Evolutionary conservation across 1,140 invertebrate genomes (phyloP), one percentile per base, ranked within the genome.

Genomic region (Wiebesia pumilae): DNA sequence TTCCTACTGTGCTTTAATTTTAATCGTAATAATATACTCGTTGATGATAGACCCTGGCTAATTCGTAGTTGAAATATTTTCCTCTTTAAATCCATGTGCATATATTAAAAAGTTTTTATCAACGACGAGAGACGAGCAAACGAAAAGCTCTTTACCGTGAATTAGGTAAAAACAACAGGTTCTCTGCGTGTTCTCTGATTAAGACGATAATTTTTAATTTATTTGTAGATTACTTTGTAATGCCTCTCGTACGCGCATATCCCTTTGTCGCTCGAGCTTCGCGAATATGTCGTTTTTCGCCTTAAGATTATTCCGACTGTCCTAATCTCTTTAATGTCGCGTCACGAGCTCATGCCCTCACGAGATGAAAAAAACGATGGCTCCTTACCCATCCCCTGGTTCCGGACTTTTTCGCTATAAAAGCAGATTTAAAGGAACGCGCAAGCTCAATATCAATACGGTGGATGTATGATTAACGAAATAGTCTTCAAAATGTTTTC

Each of bases 121-220:
- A 67, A 77, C 38, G 71, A 27, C 40, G 77, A 35, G 77, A 4
- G 14, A 38, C 12, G 78, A 62, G 4, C 69, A 14, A 73, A 51
- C 12, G 51, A 54, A 62, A 58, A 40, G 27, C 58, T 81, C 33
- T 81, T 81, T 43, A n/a, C 10, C 62, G 38, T 65, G 47, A 73
- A 83, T 54, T 73, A 83, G 81, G 58, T 19, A 43, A 54, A 73
- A 83, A 73, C 75, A 83, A 83, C 65, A 54, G 33, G 67, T 21
- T 73, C 33, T 3, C 54, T 10, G 16, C 21, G 27, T 40, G n/a
- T n/a, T n/a, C 16, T 33, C 43, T 33, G 35, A 77, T 75, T 40
- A 84, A 40, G 54, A 40, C 27, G 35, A n/a, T 65, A 84, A 77
- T 84, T 77, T 77, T 62, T 77, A 77, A 84, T 84, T 84, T 84